These are phyloP conservation scores for Rhogogaster chlorosoma DNA, from an alignment of 2,888 invertebrate species.

Conservation along the genomic window DNA sequence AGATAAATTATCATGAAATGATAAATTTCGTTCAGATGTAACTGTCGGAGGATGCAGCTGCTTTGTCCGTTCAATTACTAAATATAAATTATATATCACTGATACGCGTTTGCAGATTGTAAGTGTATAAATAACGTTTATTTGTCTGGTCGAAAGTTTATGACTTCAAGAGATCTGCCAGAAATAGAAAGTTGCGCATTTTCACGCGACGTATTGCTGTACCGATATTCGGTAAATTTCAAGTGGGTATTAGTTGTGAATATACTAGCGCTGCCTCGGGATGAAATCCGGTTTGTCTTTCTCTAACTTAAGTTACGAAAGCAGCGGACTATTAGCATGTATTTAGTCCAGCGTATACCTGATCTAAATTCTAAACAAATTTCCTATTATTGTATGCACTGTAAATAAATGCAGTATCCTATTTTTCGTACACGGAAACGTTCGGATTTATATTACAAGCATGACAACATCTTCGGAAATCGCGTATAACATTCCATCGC, in stretches of 20 bases:
- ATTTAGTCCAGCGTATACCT: neutral
- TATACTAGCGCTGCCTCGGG: neutral
- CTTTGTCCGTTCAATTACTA: neutral
- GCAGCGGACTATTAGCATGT: slow-evolving; percentile 4
- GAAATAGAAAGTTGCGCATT: slow-evolving; percentile 5
- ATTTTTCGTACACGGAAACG: neutral
- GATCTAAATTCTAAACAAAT: slow-evolving; percentile 4
- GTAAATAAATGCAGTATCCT: neutral
- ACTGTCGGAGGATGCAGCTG: neutral
- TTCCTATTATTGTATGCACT: neutral
- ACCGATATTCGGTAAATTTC: neutral
- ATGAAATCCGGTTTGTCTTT: neutral
- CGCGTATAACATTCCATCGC: neutral
- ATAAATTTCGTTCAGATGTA: neutral
- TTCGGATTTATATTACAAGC: neutral
- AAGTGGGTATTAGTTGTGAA: neutral
- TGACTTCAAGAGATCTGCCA: neutral
- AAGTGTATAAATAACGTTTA: neutral
- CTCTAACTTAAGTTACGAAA: slow-evolving; percentile 15
- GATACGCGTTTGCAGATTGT: neutral
- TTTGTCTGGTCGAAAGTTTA: neutral
- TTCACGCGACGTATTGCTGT: neutral
- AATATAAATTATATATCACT: neutral
- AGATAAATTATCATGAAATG: neutral
- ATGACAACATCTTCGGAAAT: neutral